Evolutionary conservation across 2,888 invertebrate species (phyloP), one percentile per base, ranked within the genome.

Genomic region (Escarpia spicata): DNA sequence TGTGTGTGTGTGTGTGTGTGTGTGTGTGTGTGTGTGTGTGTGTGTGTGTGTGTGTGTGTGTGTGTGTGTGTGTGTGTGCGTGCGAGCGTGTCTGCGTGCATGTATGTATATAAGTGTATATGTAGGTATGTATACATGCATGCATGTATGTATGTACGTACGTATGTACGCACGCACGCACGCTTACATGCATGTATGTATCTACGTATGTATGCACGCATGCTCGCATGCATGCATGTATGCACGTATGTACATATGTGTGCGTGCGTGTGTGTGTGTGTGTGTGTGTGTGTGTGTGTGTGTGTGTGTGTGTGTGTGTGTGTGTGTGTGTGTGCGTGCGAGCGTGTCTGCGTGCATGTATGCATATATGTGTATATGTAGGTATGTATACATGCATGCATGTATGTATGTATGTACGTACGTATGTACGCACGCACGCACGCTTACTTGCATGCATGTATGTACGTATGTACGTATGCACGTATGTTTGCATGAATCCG

Each of bases 21-120:
- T 92, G n/a, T 92, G 45, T 92, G 92, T 92, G 45, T 92, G 45
- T 92, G 45, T 92, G 90, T 92, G 45, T 60, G 43, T 91, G 91
- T 91, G 91, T 92, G 75, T 75, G 60, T 92, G 91, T 92, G 91
- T 75, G 91, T 91, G 58, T 91, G 52, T 91, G 60, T 92, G 92
- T 92, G 60, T 58, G 92, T 92, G 58, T 91, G 75, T n/a, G 75
- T 2, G 75, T 26, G 75, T 6, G 26, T 75, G 75, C 6, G 75
- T n/a, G 75, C 19, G 75, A 26, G 26, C 26, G 1, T 75, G 26
- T 26, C 19, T n/a, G 75, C 6, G 26, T 75, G 75, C 26, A 26
- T 75, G 75, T 75, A 6, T n/a, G 75, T 26, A 6, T 75, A 26
- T n/a, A 2, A 26, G 26, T 75, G 26, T n/a, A 26, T 75, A 26